These are phyloP conservation scores for Gobio occitaniae DNA, from an alignment of 2,797 vertebrate genomes.

Conservation along the genomic window DNA sequence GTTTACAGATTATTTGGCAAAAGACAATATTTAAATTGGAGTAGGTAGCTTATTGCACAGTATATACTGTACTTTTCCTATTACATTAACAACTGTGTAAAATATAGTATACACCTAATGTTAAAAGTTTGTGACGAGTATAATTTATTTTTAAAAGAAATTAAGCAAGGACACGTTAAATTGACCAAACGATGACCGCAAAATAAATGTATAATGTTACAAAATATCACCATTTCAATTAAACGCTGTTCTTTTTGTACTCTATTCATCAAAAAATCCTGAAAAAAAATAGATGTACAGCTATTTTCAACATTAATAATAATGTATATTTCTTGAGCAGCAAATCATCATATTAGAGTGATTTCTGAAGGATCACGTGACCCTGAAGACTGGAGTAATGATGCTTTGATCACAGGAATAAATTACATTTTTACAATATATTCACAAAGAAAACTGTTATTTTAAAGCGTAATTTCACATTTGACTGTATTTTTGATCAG, in stretches of 20 bases:
- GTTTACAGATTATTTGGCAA: background rate
- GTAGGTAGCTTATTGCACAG: background rate
- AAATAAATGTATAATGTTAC: no score
- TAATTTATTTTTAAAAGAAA: background rate
- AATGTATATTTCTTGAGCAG: background rate
- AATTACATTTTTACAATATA: background rate
- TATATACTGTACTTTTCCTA: background rate
- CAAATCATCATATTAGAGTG: background rate
- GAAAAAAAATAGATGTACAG: background rate
- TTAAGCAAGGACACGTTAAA: background rate
- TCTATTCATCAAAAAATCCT: background rate
- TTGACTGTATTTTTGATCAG: no score
- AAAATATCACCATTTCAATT: background rate
- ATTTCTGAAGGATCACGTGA: background rate
- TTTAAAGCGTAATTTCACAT: background rate
- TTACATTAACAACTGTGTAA: background rate
- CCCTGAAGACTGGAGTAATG: background rate
- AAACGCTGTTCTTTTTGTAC: background rate
- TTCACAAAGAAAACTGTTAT: no score
- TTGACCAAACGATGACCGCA: background rate
- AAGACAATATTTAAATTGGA: background rate
- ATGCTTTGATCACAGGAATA: background rate
- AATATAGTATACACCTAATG: no score
- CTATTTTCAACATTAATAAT: background rate
- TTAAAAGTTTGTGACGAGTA: no score